A percentile compares a stretch with the other conserved stretches of the same genome.
These are phyloP conservation scores for Cephus nigrinus DNA, from an alignment of 2,888 invertebrate genomes.

Conservation along the genomic window DNA sequence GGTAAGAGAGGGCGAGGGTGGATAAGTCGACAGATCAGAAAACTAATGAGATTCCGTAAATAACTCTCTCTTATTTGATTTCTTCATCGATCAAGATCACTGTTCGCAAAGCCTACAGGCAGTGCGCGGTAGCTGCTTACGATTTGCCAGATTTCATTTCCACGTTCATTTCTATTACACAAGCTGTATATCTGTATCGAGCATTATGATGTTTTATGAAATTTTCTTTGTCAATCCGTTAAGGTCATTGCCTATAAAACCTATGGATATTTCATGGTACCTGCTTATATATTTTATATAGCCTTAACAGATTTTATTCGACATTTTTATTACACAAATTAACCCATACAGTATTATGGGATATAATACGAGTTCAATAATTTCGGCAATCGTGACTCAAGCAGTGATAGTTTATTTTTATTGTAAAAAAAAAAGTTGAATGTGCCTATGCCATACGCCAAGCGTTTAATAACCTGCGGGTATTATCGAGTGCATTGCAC, in stretches of 20 bases:
- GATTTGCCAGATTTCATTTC: not conserved
- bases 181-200: not conserved
- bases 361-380: too few species aligned
- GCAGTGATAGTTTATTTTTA: not conserved
- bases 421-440: not conserved
- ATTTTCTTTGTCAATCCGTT: not conserved
- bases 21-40: not conserved
- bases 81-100: not conserved
- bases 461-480: not conserved
- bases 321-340: not conserved
- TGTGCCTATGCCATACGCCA: not conserved
- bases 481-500: not conserved
- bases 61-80: not conserved
- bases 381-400: not conserved
- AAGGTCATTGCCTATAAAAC: not conserved
- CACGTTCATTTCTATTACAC: not conserved
- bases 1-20: not conserved
- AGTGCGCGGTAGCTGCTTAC: not conserved
- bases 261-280: not conserved
- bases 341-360: not conserved
- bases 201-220: not conserved
- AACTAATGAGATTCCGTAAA: not conserved
- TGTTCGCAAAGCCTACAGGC: not conserved
- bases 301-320: not conserved
- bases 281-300: not conserved